These are phyloP conservation scores for Stenodema calcarata DNA, from an alignment of 2,888 invertebrate species.

Conservation along the genomic window DNA sequence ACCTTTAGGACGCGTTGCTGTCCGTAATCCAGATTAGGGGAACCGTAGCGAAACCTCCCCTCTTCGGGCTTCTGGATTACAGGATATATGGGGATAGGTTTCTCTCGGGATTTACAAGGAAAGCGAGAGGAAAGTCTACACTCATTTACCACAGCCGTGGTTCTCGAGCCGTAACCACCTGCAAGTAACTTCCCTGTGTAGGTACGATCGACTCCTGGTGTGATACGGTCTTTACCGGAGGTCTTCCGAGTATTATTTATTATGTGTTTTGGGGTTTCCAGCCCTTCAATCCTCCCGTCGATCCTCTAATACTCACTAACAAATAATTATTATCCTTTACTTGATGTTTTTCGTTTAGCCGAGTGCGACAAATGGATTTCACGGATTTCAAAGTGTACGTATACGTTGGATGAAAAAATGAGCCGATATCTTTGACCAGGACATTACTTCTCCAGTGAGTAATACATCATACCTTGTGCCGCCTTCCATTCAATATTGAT, in stretches of 20 bases:
- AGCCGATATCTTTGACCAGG: not conserved
- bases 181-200: not conserved
- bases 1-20: slow-evolving; percentile 30
- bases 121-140: slow-evolving; percentile 24
- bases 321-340: not conserved
- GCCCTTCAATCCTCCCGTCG: not conserved
- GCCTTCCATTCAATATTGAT: too few species aligned
- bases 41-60: not conserved
- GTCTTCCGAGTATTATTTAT: not conserved
- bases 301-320: slow-evolving; percentile 7
- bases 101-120: slow-evolving; percentile 33
- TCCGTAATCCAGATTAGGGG: slow-evolving; percentile 25
- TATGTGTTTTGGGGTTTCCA: not conserved
- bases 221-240: not conserved
- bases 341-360: not conserved
- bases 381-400: not conserved
- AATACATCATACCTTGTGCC: too few species aligned
- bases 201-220: not conserved
- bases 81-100: slow-evolving; percentile 31
- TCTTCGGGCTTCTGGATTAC: not conserved
- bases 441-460: too few species aligned
- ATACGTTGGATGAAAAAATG: not conserved
- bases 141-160: slow-evolving; percentile 9
- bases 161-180: not conserved
- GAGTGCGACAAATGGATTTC: slow-evolving; percentile 5